These are phyloP conservation scores for Trinorchestia longiramus DNA, from an alignment of 1,140 invertebrate genomes.

Conservation along the genomic window DNA sequence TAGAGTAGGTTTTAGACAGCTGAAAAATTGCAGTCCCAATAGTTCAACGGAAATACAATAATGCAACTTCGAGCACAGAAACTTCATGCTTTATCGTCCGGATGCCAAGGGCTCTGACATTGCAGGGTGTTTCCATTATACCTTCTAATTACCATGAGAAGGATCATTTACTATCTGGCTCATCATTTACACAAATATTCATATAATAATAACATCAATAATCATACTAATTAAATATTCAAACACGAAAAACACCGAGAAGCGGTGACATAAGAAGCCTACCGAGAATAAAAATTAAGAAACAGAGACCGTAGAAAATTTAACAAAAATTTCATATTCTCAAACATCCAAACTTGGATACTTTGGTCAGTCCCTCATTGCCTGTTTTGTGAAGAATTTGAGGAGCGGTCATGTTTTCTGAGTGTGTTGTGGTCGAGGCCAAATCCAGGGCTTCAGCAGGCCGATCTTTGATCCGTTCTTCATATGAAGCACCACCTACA, in stretches of 20 bases:
- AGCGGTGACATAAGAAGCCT: neutral
- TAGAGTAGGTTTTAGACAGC: neutral
- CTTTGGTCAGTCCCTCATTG: conserved; percentile 16
- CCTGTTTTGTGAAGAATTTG: conserved; percentile 16
- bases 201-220: too few species aligned
- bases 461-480: conserved; percentile 34
- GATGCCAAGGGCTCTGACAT: neutral
- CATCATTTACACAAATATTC: too few species aligned
- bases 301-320: neutral
- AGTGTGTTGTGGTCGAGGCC: conserved; percentile 24
- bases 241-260: neutral
- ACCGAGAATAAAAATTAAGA: neutral
- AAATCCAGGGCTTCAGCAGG: conserved; percentile 23
- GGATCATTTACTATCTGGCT: too few species aligned
- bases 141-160: neutral
- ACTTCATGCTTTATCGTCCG: neutral
- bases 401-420: conserved; percentile 33
- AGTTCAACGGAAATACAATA: neutral
- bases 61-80: neutral
- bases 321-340: neutral
- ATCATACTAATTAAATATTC: too few species aligned
- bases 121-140: neutral
- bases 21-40: neutral
- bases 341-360: neutral
- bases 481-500: neutral